Evolutionary conservation across 1,140 invertebrate species (phyloP).

Genomic region (Ceratosolen fusciceps): DNA sequence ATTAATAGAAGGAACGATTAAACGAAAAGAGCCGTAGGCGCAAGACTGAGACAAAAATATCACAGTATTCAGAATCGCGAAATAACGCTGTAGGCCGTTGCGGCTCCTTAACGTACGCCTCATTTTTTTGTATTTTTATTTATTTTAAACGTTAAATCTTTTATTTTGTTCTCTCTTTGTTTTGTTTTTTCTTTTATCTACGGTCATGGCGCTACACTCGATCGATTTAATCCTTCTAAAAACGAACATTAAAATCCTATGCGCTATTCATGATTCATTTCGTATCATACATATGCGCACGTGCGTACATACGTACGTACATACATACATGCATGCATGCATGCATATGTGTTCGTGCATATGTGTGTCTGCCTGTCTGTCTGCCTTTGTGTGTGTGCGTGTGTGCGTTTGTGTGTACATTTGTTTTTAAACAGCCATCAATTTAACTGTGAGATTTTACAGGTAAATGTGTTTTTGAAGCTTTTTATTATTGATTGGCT

Average conservation of each 20-base stretch:
- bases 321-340: too few relatives aligned
- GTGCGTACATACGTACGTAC: background rate
- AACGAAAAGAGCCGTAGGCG: conserved; percentile 34
- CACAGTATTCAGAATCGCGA: conserved; percentile 49
- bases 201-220: conserved; percentile 13
- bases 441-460: background rate
- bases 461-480: background rate
- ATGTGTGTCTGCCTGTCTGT: too few relatives aligned
- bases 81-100: conserved; percentile 38
- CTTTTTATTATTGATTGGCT: conserved; percentile 10
- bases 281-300: background rate
- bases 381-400: too few relatives aligned
- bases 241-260: conserved; percentile 12
- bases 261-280: background rate
- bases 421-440: background rate
- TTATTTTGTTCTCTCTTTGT: conserved; percentile 9
- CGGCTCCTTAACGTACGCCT: conserved; percentile 4
- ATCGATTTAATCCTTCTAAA: conserved; percentile 1
- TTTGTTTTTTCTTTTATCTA: conserved; percentile 32
- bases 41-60: conserved; percentile 47
- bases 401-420: background rate
- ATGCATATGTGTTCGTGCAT: background rate
- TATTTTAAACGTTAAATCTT: conserved; percentile 4
- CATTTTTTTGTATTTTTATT: conserved; percentile 2
- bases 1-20: conserved; percentile 23